Evolutionary conservation across 2,888 invertebrate species (phyloP).

Genomic region (Matsumyia berberina): DNA sequence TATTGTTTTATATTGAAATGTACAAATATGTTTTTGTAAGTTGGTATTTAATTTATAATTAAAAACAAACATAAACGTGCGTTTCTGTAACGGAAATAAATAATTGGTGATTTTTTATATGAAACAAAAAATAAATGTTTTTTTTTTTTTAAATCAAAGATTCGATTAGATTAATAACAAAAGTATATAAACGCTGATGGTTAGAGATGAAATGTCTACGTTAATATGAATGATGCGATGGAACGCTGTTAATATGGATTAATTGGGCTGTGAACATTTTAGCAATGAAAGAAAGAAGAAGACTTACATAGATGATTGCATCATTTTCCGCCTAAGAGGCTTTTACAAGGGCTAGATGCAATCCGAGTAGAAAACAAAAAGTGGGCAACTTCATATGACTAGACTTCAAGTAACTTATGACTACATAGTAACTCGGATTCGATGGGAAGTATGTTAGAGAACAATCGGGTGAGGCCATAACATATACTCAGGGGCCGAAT

Average conservation of each 20-base stretch:
- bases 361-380: too few species aligned
- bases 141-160: constrained; percentile 23
- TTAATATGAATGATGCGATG: constrained; percentile 33
- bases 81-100: constrained; percentile 69
- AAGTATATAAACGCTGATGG: constrained; percentile 42
- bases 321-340: too few species aligned
- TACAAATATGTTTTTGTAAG: constrained; percentile 42
- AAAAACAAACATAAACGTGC: constrained; percentile 74
- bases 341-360: too few species aligned
- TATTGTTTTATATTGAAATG: constrained; percentile 11
- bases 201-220: constrained; percentile 44
- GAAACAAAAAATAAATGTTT: constrained; percentile 43
- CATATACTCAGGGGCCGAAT: too few species aligned
- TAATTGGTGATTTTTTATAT: constrained; percentile 78
- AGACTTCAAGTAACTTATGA: too few species aligned
- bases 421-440: too few species aligned
- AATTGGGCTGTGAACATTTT: background rate
- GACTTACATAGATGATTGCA: too few species aligned
- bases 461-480: too few species aligned
- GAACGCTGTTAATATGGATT: constrained; percentile 26
- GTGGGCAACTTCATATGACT: too few species aligned
- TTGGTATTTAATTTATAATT: constrained; percentile 51
- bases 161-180: constrained; percentile 20
- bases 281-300: constrained; percentile 13
- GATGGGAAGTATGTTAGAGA: too few species aligned